Conservation (phyloP, 1,140 invertebrate species). For the Pseudachorutes palmiensis region DNA sequence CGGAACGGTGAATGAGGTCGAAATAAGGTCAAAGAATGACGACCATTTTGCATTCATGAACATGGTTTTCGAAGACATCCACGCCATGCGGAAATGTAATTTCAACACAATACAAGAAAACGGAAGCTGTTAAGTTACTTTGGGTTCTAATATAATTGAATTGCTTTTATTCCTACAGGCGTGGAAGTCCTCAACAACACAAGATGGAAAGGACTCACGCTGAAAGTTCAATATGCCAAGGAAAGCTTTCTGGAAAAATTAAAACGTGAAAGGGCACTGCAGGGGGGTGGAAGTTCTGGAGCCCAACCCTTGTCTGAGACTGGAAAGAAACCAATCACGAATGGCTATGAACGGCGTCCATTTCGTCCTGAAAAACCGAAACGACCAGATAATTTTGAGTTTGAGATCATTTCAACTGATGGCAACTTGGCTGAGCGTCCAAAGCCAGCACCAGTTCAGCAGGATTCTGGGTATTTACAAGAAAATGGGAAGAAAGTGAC, state of each 20-base stretch:
- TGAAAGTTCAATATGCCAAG: constrained; percentile 15
- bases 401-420: constrained; percentile 6
- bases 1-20: neutral
- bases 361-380: neutral
- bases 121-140: neutral
- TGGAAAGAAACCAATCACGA: neutral
- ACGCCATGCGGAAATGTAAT: constrained; percentile 14
- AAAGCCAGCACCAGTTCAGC: neutral
- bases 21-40: constrained; percentile 5
- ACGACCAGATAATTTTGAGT: constrained; percentile 10
- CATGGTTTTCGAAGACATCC: neutral
- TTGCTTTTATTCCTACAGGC: neutral
- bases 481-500: neutral
- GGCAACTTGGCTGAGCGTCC: neutral
- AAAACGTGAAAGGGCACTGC: constrained; percentile 4
- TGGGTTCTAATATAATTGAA: neutral
- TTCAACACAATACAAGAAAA: neutral
- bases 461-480: neutral
- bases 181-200: constrained; percentile 9
- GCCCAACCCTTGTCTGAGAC: neutral
- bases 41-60: constrained; percentile 9
- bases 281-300: neutral
- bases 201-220: constrained; percentile 5
- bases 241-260: constrained; percentile 16
- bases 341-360: neutral